A percentile compares a stretch with the other conserved stretches of the same genome.
These are phyloP conservation scores for Circaetus cinerascens DNA, from an alignment of 2,113 vertebrate species.

Conservation along the genomic window DNA sequence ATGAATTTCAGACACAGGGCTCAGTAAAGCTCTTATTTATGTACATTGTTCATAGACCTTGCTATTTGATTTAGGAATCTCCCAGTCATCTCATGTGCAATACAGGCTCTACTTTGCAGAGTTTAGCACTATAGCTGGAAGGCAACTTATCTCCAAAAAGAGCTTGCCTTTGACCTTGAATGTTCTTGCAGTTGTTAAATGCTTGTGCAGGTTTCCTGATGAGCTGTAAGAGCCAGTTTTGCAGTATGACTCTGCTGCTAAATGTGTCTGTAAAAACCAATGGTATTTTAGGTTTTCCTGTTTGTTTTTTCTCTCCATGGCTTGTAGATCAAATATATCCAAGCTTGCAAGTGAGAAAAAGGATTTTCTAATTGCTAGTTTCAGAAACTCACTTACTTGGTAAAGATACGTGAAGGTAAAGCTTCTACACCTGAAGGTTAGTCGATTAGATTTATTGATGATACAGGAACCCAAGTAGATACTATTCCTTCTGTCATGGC, in stretches of 20 bases:
- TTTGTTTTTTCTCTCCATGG: background rate
- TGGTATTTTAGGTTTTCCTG: background rate
- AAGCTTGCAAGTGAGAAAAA: background rate
- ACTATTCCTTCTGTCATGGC: background rate
- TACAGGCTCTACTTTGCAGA: background rate
- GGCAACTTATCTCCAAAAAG: background rate
- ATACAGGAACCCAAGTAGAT: background rate
- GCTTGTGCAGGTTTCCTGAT: background rate
- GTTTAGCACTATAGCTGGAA: background rate
- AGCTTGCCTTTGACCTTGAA: slow-evolving; percentile 32
- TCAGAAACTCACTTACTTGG: background rate
- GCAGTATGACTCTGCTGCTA: background rate
- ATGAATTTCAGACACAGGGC: background rate
- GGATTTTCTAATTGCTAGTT: background rate
- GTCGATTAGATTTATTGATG: background rate
- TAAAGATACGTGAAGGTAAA: background rate
- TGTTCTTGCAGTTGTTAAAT: background rate
- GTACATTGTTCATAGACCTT: background rate
- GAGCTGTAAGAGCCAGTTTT: background rate
- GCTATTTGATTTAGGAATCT: background rate
- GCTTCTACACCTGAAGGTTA: background rate
- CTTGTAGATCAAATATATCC: background rate
- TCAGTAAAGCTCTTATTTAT: background rate
- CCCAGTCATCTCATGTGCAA: background rate
- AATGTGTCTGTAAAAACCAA: background rate